These are phyloP conservation scores for Epinotia bilunana DNA, from an alignment of 2,888 invertebrate genomes.

Conservation along the genomic window DNA sequence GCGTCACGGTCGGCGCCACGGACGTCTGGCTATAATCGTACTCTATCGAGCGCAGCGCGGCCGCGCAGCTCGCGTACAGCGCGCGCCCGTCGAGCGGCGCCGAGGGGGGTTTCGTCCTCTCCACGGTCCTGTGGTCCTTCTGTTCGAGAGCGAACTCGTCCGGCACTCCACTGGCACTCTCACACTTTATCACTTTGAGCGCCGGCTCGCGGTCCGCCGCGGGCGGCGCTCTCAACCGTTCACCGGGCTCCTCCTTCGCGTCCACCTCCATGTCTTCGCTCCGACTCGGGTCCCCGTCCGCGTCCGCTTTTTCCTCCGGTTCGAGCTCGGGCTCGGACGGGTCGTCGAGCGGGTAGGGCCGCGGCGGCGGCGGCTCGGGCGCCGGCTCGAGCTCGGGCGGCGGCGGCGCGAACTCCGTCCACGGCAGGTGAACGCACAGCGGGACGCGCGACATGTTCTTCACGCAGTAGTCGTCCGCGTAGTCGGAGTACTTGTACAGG, in stretches of 20 bases:
- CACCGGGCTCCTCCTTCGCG: slow-evolving; percentile 63
- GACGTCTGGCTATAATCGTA: slow-evolving; percentile 61
- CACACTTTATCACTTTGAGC: slow-evolving; percentile 50
- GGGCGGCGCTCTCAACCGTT: slow-evolving; percentile 70
- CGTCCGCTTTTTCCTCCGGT: slow-evolving; percentile 40
- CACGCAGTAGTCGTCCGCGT: slow-evolving; percentile 77
- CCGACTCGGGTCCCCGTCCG: slow-evolving; percentile 39
- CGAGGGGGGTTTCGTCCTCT: slow-evolving; percentile 68
- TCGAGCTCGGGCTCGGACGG: slow-evolving; percentile 41
- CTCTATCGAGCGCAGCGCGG: slow-evolving; percentile 56
- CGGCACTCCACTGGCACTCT: slow-evolving; percentile 42
- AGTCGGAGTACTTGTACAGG: slow-evolving; percentile 78
- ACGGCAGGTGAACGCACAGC: slow-evolving; percentile 67
- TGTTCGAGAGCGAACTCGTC: slow-evolving; percentile 56
- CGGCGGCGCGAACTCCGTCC: slow-evolving; percentile 72
- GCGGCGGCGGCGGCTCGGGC: slow-evolving; percentile 65
- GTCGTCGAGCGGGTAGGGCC: slow-evolving; percentile 67
- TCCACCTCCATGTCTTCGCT: slow-evolving; percentile 45
- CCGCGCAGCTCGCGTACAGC: slow-evolving; percentile 59
- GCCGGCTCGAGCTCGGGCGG: slow-evolving; percentile 71
- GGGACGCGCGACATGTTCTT: slow-evolving; percentile 74
- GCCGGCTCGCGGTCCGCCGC: slow-evolving; percentile 61
- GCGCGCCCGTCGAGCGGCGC: slow-evolving; percentile 58
- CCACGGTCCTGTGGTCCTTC: slow-evolving; percentile 73
- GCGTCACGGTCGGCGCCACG: slow-evolving; percentile 62